A percentile compares a stretch with the other conserved stretches of the same genome.
Evolutionary conservation across 1,140 invertebrate genomes (phyloP).

Genomic region (Drosophila erecta): DNA sequence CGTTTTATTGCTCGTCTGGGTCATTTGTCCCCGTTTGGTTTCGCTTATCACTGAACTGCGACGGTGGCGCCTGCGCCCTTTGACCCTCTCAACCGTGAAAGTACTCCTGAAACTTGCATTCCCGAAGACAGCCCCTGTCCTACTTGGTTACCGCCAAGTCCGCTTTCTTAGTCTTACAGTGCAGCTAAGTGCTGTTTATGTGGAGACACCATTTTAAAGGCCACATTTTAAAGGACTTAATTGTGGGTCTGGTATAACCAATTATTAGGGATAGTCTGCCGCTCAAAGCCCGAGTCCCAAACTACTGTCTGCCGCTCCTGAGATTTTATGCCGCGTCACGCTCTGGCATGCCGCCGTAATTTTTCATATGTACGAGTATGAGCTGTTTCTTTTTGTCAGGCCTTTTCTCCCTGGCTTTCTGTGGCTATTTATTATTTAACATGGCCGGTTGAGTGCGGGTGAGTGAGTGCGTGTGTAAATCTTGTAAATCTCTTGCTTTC

Average conservation of each 20-base stretch:
- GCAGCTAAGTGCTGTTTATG: slow-evolving; percentile 17
- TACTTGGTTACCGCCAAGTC: neutral
- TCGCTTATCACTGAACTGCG: slow-evolving; percentile 27
- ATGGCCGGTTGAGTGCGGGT: slow-evolving; percentile 23
- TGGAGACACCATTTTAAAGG: no score
- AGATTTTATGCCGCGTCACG: slow-evolving; percentile 62
- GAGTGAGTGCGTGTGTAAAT: slow-evolving; percentile 71
- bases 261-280: slow-evolving; percentile 53
- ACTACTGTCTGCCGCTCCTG: slow-evolving; percentile 34
- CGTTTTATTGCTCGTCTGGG: slow-evolving; percentile 32
- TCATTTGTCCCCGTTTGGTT: slow-evolving; percentile 49
- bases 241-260: slow-evolving; percentile 70
- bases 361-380: slow-evolving; percentile 43
- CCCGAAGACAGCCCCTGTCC: no score
- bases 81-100: slow-evolving; percentile 38
- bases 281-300: slow-evolving; percentile 6
- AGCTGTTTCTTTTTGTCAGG: slow-evolving; percentile 48
- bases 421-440: slow-evolving; percentile 72
- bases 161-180: neutral
- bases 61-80: slow-evolving; percentile 29
- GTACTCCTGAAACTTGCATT: no score
- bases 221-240: slow-evolving; percentile 69
- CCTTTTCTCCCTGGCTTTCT: slow-evolving; percentile 23
- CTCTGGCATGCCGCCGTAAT: slow-evolving; percentile 62
- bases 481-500: slow-evolving; percentile 79